A percentile compares a stretch with the other conserved stretches of the same genome.
Conservation (phyloP, 2,113 vertebrate genomes). For the Saguinus midas region DNA sequence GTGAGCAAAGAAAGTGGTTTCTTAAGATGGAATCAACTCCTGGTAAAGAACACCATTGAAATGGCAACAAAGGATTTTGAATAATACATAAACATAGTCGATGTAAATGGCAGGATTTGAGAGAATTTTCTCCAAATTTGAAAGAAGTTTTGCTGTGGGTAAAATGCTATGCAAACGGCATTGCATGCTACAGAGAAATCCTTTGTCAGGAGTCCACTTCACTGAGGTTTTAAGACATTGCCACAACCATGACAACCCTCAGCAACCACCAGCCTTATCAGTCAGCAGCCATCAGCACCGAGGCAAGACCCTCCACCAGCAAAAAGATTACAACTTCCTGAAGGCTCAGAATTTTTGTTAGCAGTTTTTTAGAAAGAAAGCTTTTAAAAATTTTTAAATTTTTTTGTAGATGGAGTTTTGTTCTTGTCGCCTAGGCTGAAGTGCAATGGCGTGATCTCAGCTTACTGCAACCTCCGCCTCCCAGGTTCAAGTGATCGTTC, state of each 20-base stretch:
- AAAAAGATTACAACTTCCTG: not conserved
- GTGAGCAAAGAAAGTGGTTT: not conserved
- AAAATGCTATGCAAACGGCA: not conserved
- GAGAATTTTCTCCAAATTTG: not conserved
- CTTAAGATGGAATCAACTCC: not conserved
- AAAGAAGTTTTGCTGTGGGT: not conserved
- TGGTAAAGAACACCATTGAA: not conserved
- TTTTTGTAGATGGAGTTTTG: not conserved
- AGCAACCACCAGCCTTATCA: not conserved
- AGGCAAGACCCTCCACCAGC: not conserved
- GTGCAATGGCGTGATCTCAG: not conserved
- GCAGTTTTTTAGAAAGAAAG: not conserved
- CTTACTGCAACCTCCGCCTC: not conserved
- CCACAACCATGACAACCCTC: too few relatives aligned
- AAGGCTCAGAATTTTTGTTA: not conserved
- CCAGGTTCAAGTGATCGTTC: not conserved
- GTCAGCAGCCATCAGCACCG: not conserved
- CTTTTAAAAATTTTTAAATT: too few relatives aligned
- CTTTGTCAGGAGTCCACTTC: not conserved
- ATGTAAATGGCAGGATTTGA: not conserved
- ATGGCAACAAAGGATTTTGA: not conserved
- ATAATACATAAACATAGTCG: not conserved
- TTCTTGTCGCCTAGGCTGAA: not conserved
- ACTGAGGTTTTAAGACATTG: not conserved
- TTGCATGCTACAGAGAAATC: not conserved